phyloP scores from a whole-genome alignment of 2,797 vertebrate genomes.

The Enteromius anoplus region DNA sequence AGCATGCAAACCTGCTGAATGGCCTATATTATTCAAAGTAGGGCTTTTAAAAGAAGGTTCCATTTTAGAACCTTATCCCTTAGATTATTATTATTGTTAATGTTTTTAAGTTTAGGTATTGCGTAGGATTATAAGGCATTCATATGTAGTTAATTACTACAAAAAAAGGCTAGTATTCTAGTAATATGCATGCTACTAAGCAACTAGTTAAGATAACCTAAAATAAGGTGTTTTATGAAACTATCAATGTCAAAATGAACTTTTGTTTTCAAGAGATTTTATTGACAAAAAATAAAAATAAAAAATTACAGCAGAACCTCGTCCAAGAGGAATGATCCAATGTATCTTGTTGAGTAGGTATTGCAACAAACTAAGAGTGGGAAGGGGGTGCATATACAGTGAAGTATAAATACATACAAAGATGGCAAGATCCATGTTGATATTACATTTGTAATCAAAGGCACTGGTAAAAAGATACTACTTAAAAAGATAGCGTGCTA shows the following conservation, averaged over 20 bases:
- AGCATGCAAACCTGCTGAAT: not conserved
- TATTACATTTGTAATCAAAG: not conserved
- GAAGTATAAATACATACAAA: not conserved
- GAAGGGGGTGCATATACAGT: not conserved
- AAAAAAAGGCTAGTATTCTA: too few relatives aligned
- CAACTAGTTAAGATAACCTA: too few relatives aligned
- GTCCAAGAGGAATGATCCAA: not conserved
- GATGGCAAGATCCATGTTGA: not conserved
- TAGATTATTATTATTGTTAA: too few relatives aligned
- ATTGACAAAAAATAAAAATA: not conserved
- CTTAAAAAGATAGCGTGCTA: not conserved
- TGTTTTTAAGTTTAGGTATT: too few relatives aligned
- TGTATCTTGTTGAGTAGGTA: not conserved
- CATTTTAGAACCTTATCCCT: not conserved
- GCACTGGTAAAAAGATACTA: not conserved
- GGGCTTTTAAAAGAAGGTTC: not conserved
- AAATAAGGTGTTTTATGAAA: not conserved
- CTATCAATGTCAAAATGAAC: not conserved
- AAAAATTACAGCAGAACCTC: not conserved
- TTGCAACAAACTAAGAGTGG: not conserved
- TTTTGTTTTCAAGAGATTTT: not conserved
- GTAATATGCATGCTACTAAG: too few relatives aligned
- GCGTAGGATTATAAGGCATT: too few relatives aligned
- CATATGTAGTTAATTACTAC: too few relatives aligned
- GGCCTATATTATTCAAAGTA: not conserved